phyloP scores from a whole-genome alignment of 2,113 vertebrate species.

The Oxyruncus cristatus region DNA sequence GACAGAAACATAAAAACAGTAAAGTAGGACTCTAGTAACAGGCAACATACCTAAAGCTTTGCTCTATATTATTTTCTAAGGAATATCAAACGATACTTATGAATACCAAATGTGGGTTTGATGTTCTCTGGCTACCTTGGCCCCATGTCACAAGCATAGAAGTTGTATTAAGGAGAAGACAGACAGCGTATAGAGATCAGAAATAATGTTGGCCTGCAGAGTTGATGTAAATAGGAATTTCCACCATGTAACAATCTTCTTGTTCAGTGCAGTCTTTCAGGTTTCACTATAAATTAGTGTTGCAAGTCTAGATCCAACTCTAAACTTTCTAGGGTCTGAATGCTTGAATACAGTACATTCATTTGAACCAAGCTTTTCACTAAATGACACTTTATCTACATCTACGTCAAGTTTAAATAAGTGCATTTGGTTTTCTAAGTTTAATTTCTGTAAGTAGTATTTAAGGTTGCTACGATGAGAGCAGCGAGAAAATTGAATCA shows the following conservation, averaged over 20 bases:
- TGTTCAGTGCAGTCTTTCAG: background rate
- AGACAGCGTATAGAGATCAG: background rate
- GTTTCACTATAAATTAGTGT: background rate
- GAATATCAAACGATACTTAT: background rate
- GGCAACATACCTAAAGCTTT: background rate
- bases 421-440: background rate
- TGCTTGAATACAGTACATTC: background rate
- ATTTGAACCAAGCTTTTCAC: background rate
- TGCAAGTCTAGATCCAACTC: background rate
- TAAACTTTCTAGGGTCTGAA: background rate
- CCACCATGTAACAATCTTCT: background rate
- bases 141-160: background rate
- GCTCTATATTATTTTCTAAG: background rate
- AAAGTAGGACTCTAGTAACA: background rate
- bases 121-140: background rate
- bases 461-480: background rate
- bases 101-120: background rate
- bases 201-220: background rate
- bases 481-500: background rate
- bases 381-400: background rate
- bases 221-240: background rate
- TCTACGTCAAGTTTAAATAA: background rate
- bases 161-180: background rate
- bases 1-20: background rate
- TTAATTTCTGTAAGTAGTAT: background rate